Evolutionary conservation across 2,888 invertebrate genomes (phyloP), one percentile per base, ranked within the genome.

Genomic region (Dasypolia templi): DNA sequence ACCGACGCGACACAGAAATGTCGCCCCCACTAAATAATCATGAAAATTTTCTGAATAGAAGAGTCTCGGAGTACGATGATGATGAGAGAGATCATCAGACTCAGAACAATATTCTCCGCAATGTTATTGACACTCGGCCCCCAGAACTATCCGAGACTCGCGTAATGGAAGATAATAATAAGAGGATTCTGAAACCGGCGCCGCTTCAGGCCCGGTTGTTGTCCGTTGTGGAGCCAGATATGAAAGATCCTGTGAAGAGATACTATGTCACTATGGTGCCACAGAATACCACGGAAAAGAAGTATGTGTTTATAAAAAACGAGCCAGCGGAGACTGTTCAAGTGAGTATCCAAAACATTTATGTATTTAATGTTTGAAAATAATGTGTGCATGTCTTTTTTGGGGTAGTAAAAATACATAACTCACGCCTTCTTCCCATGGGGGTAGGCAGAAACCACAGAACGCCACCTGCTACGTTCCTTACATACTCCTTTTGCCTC

Each of bases 241-340:
- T 91, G 3, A 95, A 95, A 75, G 95, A 95, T 39, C 79, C 92
- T 0, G 90, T 94, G 6, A 94, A 94, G 83, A 88, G 94, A 67
- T 93, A 95, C 81, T 96, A 95, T 77, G 96, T 96, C 2, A 87
- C 87, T 0, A 85, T 87, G 42, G 91, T 96, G 73, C 96, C 96
- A n/a, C 95, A 95, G 77, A 92, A 89, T 73, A 84, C 91, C 55
- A 89, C 95, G 26, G 97, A 97, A 65, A 97, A 97, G 90, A 97
- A 97, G 90, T 94, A 97, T 81, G 96, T 97, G 87, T 96, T 97
- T 70, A 97, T 97, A 78, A 97, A 97, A 91, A 97, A 96, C 91
- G 97, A 97, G 82, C 96, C 96, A 2, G 59, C 92, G 62, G 97
- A 97, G 72, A 86, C 95, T 91, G 91, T 93, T 72, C 95, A 95